Evolutionary conservation across 2,113 vertebrate genomes (phyloP).

Genomic region (Syngnathoides biaculeatus): DNA sequence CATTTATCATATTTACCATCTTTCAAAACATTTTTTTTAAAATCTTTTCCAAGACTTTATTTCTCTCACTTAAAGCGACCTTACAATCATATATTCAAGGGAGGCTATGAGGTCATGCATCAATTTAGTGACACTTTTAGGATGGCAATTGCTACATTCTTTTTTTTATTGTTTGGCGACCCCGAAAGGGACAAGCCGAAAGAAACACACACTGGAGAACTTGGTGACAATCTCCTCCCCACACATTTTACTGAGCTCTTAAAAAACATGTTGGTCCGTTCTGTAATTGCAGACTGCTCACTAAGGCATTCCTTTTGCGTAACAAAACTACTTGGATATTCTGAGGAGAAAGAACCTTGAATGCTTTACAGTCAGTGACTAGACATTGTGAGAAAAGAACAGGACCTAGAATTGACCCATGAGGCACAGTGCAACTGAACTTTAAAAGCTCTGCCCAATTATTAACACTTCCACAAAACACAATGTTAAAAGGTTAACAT

Average conservation of each 20-base stretch:
- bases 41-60: too few relatives aligned
- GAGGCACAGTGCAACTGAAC: neutral
- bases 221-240: neutral
- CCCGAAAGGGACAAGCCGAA: too few relatives aligned
- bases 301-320: neutral
- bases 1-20: too few relatives aligned
- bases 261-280: neutral
- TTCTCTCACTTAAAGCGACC: too few relatives aligned
- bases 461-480: neutral
- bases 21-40: too few relatives aligned
- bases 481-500: neutral
- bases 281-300: neutral
- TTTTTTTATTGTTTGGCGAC: too few relatives aligned
- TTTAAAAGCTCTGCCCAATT: neutral
- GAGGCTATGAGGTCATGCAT: too few relatives aligned
- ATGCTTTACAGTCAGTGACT: neutral
- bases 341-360: neutral
- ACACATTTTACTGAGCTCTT: neutral
- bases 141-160: too few relatives aligned
- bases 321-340: neutral
- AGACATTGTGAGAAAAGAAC: neutral
- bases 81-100: too few relatives aligned
- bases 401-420: constrained; percentile 3
- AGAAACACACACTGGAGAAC: too few relatives aligned
- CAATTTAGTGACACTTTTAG: too few relatives aligned